A percentile compares a stretch with the other conserved stretches of the same genome.
phyloP scores from a whole-genome alignment of 2,797 vertebrate species.

The Myiotriccus ornatus region DNA sequence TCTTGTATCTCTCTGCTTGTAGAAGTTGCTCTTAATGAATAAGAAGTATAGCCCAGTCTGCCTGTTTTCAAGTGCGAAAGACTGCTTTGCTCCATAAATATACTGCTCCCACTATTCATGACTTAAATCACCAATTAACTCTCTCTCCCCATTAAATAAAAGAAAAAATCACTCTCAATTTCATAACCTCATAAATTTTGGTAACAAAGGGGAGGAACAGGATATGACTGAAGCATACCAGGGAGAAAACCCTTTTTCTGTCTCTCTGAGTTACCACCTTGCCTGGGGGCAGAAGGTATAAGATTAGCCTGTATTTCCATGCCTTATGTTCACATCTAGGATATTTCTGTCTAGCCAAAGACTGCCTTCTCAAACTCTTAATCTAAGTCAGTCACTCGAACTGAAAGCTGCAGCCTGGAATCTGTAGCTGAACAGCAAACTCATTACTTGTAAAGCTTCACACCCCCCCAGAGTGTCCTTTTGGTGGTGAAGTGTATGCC shows the following conservation, averaged over 20 bases:
- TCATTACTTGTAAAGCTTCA: neutral
- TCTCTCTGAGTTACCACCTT: neutral
- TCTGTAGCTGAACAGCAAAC: neutral
- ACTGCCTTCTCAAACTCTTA: neutral
- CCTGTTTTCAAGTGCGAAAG: neutral
- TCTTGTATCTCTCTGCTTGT: neutral
- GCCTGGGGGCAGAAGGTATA: neutral
- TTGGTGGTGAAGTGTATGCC: neutral
- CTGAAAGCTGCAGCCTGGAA: neutral
- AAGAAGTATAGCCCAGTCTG: neutral
- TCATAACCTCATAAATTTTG: neutral
- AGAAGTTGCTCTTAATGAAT: neutral
- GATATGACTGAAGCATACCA: neutral
- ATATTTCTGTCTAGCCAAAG: neutral
- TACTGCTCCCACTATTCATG: neutral
- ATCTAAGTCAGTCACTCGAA: neutral
- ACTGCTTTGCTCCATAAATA: neutral
- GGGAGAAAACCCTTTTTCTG: neutral
- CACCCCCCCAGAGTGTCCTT: neutral
- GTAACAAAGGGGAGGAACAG: neutral
- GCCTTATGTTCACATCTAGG: neutral
- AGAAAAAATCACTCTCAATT: neutral
- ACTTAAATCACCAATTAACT: neutral
- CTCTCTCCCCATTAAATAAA: neutral
- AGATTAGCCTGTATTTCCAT: neutral